phyloP scores from a whole-genome alignment of 2,113 vertebrate species.

The Bucco capensis region DNA sequence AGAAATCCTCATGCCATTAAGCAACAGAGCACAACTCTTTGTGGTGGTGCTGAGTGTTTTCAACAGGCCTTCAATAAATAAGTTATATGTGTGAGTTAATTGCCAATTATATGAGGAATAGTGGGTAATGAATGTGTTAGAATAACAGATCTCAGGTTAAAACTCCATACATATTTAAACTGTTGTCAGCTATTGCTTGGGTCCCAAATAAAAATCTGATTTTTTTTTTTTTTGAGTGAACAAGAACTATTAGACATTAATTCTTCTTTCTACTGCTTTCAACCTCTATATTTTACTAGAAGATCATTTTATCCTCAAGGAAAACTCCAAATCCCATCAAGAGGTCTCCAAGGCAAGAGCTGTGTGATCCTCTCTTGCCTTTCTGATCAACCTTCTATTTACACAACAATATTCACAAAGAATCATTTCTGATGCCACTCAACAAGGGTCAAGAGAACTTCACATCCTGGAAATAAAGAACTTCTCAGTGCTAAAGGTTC shows the following conservation, averaged over 20 bases:
- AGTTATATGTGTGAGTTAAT: background rate
- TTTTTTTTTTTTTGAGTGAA: background rate
- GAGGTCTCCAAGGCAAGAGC: background rate
- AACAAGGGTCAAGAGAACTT: slow-evolving; percentile 3
- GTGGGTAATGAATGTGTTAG: background rate
- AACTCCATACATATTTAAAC: background rate
- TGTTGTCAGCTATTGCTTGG: background rate
- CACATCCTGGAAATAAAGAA: background rate
- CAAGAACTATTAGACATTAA: background rate
- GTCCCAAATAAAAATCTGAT: background rate
- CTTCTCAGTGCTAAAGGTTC: background rate
- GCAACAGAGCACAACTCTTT: background rate
- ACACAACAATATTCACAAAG: background rate
- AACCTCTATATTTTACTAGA: background rate
- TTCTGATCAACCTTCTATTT: background rate
- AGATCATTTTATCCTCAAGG: background rate
- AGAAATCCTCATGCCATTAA: background rate
- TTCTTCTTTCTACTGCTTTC: background rate
- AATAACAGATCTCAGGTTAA: background rate
- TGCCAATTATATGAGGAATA: background rate
- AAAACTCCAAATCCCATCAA: background rate
- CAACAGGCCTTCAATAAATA: background rate
- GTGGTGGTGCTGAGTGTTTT: background rate
- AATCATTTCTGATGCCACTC: background rate
- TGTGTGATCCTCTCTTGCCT: background rate